A percentile compares a stretch with the other conserved stretches of the same genome.
Evolutionary conservation across 2,888 invertebrate species (phyloP).

Genomic region (Argyresthia goedartella): DNA sequence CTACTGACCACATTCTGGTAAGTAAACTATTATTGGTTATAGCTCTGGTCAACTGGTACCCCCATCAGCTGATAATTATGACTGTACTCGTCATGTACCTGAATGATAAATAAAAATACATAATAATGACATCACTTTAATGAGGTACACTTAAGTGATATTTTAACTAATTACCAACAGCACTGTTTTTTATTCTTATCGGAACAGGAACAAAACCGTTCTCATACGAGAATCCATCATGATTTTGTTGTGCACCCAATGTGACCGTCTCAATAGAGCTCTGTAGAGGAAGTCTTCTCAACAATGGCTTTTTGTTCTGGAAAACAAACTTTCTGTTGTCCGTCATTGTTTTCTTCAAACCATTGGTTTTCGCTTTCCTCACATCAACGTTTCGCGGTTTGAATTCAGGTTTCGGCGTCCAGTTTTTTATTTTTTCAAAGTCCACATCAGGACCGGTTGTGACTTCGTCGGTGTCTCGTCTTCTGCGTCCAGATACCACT

Average conservation of each 20-base stretch:
- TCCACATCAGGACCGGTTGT: neutral
- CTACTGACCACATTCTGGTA: too few species aligned
- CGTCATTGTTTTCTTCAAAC: neutral
- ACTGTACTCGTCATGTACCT: too few species aligned
- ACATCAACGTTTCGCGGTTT: neutral
- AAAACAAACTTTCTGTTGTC: neutral
- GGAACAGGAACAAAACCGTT: conserved; percentile 25
- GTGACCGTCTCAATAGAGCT: neutral
- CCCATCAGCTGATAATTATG: too few species aligned
- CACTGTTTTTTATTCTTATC: conserved; percentile 19
- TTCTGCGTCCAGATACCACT: conserved; percentile 74
- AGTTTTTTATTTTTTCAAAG: neutral
- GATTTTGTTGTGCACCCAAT: neutral
- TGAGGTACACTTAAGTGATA: neutral
- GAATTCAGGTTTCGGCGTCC: neutral
- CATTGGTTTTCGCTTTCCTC: neutral
- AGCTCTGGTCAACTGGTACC: too few species aligned
- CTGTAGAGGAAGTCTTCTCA: neutral
- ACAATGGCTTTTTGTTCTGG: conserved; percentile 2
- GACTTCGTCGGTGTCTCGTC: conserved; percentile 31
- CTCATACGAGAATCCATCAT: conserved; percentile 2
- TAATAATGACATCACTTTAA: too few species aligned
- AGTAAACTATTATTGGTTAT: too few species aligned
- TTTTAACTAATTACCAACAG: conserved; percentile 13
- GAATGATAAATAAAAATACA: too few species aligned